Evolutionary conservation across 2,797 vertebrate species (phyloP).

Genomic region (Halcyon leucocephala): DNA sequence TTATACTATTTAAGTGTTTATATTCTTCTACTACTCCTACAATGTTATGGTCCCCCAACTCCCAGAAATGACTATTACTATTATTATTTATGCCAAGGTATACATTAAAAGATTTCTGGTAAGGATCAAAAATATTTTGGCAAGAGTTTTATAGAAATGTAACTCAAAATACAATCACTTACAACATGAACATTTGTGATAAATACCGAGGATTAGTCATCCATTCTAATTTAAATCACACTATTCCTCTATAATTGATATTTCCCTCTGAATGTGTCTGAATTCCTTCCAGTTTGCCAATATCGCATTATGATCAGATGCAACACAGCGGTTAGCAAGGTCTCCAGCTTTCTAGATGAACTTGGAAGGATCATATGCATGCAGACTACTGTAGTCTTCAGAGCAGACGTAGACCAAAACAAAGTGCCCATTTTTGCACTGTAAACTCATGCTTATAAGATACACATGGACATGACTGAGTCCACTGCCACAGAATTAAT

Average conservation of each 20-base stretch:
- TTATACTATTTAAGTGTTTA: background rate
- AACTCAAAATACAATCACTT: background rate
- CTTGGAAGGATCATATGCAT: rapidly evolving
- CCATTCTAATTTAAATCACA: background rate
- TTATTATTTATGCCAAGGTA: background rate
- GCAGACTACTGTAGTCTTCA: background rate
- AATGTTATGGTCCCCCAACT: background rate
- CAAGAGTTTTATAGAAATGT: background rate
- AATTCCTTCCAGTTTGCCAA: background rate
- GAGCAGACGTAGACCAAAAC: background rate
- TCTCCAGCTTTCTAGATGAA: background rate
- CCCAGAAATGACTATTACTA: background rate
- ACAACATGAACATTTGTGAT: rapidly evolving
- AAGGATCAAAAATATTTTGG: background rate
- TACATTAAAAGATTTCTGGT: background rate
- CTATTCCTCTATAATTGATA: background rate
- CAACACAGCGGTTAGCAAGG: background rate
- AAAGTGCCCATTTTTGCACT: background rate
- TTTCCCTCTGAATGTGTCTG: background rate
- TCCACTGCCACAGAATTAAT: background rate
- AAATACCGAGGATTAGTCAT: background rate
- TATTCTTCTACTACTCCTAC: background rate
- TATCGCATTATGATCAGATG: background rate
- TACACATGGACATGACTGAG: background rate
- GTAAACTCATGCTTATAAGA: background rate